These are phyloP conservation scores for Philopedon plagiatum DNA, from an alignment of 2,888 invertebrate species.

Conservation along the genomic window DNA sequence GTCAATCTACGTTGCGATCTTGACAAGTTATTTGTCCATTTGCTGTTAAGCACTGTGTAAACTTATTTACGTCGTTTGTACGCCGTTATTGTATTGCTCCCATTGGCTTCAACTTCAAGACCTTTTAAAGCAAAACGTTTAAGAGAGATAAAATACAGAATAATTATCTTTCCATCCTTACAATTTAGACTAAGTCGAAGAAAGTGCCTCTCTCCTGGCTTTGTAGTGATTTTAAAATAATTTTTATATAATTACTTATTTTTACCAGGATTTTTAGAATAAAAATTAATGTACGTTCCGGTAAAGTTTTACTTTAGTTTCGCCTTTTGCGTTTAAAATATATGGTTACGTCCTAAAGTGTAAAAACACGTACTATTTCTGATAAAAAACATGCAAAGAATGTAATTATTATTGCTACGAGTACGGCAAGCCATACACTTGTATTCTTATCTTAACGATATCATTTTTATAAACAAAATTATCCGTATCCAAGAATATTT, in stretches of 20 bases:
- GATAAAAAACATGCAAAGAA: not conserved
- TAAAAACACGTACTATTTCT: not conserved
- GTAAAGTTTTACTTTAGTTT: not conserved
- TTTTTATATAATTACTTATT: no score
- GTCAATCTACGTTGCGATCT: constrained; percentile 36
- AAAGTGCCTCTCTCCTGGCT: no score
- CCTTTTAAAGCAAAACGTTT: no score
- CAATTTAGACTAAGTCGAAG: no score
- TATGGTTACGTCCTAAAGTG: not conserved
- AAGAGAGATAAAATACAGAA: no score
- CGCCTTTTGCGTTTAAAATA: not conserved
- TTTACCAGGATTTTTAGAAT: no score
- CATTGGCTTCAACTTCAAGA: not conserved
- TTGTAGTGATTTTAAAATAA: no score
- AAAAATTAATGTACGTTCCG: not conserved
- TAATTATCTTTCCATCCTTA: no score
- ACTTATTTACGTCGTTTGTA: constrained; percentile 28
- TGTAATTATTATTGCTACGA: not conserved
- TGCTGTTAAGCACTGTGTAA: constrained; percentile 22
- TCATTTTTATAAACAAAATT: not conserved
- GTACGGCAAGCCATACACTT: not conserved
- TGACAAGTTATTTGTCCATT: constrained; percentile 40
- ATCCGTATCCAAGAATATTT: not conserved
- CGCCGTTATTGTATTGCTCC: constrained; percentile 22
- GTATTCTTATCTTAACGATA: constrained; percentile 2